These are phyloP conservation scores for Drosophila busckii DNA, from an alignment of 1,140 invertebrate genomes.

Conservation along the genomic window DNA sequence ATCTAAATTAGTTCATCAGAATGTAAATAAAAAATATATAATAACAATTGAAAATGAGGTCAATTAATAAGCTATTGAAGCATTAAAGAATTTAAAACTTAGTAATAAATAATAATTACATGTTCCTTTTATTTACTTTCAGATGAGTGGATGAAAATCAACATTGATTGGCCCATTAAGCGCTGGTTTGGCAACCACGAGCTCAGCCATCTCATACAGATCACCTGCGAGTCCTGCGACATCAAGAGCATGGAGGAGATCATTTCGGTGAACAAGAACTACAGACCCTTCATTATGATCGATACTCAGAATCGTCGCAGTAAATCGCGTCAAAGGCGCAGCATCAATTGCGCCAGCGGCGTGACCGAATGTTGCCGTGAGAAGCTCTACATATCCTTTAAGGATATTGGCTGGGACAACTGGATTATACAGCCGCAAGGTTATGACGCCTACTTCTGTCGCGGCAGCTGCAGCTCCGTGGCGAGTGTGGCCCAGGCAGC, in stretches of 20 bases:
- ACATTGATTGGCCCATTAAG: slow-evolving; percentile 85
- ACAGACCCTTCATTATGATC: slow-evolving; percentile 87
- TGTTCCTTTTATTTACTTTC: slow-evolving; percentile 32
- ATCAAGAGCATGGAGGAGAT: slow-evolving; percentile 77
- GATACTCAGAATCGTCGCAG: slow-evolving; percentile 82
- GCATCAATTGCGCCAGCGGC: slow-evolving; percentile 84
- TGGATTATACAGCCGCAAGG: slow-evolving; percentile 90
- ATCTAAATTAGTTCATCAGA: too few relatives aligned
- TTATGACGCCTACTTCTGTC: slow-evolving; percentile 92
- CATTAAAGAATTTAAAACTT: neutral
- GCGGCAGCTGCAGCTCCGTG: slow-evolving; percentile 86
- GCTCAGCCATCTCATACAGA: slow-evolving; percentile 84
- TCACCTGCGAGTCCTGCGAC: slow-evolving; percentile 88
- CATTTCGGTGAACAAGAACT: slow-evolving; percentile 82
- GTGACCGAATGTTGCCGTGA: slow-evolving; percentile 90
- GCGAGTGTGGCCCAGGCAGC: slow-evolving; percentile 84
- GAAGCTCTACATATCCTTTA: slow-evolving; percentile 89
- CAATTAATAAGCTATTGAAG: too few relatives aligned
- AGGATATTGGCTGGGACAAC: slow-evolving; percentile 91
- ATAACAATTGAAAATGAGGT: too few relatives aligned
- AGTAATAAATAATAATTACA: neutral
- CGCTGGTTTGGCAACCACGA: slow-evolving; percentile 86
- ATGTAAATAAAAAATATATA: too few relatives aligned
- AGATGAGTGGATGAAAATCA: slow-evolving; percentile 90
- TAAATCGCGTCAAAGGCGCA: slow-evolving; percentile 82